Evolutionary conservation across 2,113 vertebrate genomes (phyloP).

Genomic region (Spea multiplicata): DNA sequence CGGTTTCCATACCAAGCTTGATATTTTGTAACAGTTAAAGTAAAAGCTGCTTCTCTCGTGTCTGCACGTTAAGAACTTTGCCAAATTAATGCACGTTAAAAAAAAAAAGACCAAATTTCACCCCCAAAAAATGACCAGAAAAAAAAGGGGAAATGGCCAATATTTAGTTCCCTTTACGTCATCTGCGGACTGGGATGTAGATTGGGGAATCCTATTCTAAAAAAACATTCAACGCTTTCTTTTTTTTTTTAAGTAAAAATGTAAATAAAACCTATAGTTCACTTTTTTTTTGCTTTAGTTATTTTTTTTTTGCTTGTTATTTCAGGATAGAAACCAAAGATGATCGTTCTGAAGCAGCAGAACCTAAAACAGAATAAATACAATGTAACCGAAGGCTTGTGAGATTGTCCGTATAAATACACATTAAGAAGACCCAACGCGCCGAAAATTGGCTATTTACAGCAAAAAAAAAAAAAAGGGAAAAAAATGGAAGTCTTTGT

Average conservation of each 20-base stretch:
- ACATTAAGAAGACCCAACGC: slow-evolving; percentile 2
- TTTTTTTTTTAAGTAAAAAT: background rate
- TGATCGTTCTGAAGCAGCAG: background rate
- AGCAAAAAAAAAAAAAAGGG: slow-evolving; percentile 20
- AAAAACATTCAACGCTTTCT: background rate
- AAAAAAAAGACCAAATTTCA: too few relatives aligned
- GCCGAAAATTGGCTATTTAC: background rate
- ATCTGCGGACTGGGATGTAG: background rate
- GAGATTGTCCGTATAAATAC: slow-evolving; percentile 6
- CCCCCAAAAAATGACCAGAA: too few relatives aligned
- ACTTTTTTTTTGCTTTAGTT: background rate
- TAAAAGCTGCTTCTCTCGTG: too few relatives aligned
- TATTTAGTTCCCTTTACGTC: background rate
- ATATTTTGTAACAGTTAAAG: too few relatives aligned
- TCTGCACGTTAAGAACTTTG: too few relatives aligned
- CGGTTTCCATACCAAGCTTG: too few relatives aligned
- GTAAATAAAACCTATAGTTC: background rate
- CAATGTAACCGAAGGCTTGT: background rate
- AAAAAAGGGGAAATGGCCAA: too few relatives aligned
- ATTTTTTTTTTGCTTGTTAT: background rate
- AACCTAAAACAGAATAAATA: background rate
- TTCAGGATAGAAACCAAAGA: background rate
- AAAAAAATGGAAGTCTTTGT: slow-evolving; percentile 34
- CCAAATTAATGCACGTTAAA: too few relatives aligned
- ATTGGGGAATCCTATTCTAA: background rate